Percentiles rank a stretch among this genome's conserved stretches.
Conservation (phyloP, 2,113 vertebrate species). For the Spermophilus dauricus region DNA sequence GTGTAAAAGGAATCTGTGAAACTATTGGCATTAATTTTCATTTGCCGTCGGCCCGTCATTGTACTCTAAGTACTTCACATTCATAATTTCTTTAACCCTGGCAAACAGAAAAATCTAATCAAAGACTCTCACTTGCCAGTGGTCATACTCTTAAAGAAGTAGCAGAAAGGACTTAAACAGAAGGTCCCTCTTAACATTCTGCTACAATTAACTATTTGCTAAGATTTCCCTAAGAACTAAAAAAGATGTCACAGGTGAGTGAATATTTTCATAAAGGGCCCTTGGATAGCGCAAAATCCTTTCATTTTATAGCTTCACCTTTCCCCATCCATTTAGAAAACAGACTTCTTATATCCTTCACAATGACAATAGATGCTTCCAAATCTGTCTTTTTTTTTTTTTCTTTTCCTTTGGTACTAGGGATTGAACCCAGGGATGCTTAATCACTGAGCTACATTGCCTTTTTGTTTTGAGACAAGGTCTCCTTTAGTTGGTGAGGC, state of each 20-base stretch:
- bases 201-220: not conserved
- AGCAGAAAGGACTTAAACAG: constrained; percentile 49
- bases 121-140: constrained; percentile 20
- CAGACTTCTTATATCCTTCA: not conserved
- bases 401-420: too few relatives aligned
- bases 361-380: constrained; percentile 4
- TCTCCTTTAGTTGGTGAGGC: too few relatives aligned
- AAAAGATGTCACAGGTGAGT: not conserved
- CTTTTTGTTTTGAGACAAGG: too few relatives aligned
- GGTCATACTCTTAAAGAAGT: not conserved
- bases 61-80: constrained; percentile 9
- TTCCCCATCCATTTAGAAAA: constrained; percentile 17
- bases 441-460: too few relatives aligned
- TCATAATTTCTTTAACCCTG: constrained; percentile 39
- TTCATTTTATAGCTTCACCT: not conserved
- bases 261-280: constrained; percentile 2
- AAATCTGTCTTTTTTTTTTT: not conserved
- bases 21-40: not conserved
- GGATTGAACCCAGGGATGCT: too few relatives aligned
- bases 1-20: not conserved
- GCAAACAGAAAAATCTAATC: constrained; percentile 25
- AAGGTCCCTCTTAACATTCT: constrained; percentile 45
- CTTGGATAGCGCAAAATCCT: not conserved
- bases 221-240: constrained; percentile 13
- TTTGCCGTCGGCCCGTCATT: not conserved